These are phyloP conservation scores for Leptinotarsa lineolata DNA, from an alignment of 1,140 invertebrate genomes.

Conservation along the genomic window DNA sequence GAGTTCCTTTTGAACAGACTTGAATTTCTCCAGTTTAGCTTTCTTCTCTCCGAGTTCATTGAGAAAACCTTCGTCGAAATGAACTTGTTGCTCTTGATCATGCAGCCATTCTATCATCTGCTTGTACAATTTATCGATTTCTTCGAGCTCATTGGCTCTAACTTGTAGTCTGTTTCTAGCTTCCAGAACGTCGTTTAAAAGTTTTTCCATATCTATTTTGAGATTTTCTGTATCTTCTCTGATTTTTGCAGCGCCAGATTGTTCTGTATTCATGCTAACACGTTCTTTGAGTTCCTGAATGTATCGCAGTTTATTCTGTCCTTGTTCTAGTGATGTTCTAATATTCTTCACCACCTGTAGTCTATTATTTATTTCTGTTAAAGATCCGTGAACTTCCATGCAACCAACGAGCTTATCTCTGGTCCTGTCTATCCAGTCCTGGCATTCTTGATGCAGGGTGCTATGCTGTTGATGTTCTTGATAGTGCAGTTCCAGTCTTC, in stretches of 20 bases:
- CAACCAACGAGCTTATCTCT: conserved; percentile 81
- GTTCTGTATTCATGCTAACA: conserved; percentile 90
- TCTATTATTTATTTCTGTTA: conserved; percentile 82
- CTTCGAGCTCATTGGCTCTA: conserved; percentile 77
- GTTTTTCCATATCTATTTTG: conserved; percentile 84
- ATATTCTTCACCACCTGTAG: conserved; percentile 82
- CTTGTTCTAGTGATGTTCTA: conserved; percentile 84
- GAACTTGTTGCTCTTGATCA: conserved; percentile 82
- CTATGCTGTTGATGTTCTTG: conserved; percentile 91
- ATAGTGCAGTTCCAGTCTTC: conserved; percentile 85
- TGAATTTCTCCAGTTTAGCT: conserved; percentile 82
- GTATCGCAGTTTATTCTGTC: conserved; percentile 88
- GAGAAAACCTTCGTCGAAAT: conserved; percentile 69
- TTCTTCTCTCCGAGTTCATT: conserved; percentile 91
- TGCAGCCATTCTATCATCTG: conserved; percentile 82
- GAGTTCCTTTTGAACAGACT: conserved; percentile 76
- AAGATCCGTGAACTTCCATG: conserved; percentile 72
- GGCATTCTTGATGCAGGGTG: conserved; percentile 85
- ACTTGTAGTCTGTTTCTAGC: conserved; percentile 72
- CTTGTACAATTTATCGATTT: conserved; percentile 80
- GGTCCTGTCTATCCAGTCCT: conserved; percentile 87
- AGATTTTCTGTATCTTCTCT: conserved; percentile 88
- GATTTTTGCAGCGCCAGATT: conserved; percentile 81
- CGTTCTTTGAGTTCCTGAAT: conserved; percentile 89
- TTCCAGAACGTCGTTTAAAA: conserved; percentile 79